Percentiles rank a stretch among this genome's conserved stretches.
These are phyloP conservation scores for Euborellia annulipes DNA, from an alignment of 1,140 invertebrate genomes.

Conservation along the genomic window DNA sequence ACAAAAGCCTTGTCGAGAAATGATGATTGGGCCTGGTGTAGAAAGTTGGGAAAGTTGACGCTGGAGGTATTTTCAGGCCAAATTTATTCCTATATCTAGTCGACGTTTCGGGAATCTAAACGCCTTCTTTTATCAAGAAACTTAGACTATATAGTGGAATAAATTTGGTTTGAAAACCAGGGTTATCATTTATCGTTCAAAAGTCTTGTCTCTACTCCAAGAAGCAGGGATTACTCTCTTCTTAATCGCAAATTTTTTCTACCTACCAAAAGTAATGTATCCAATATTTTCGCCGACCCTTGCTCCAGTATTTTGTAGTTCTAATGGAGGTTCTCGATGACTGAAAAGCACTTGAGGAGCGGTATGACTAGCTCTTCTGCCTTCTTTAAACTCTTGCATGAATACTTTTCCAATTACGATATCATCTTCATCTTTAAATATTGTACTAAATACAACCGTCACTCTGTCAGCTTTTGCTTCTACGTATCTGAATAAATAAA, in stretches of 20 bases:
- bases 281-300: constrained; percentile 93
- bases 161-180: no score
- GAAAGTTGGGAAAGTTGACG: no score
- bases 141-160: no score
- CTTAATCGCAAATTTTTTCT: constrained; percentile 1
- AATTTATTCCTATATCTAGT: no score
- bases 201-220: no score
- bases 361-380: constrained; percentile 88
- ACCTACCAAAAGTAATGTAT: constrained; percentile 94
- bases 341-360: constrained; percentile 84
- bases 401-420: constrained; percentile 98
- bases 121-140: no score
- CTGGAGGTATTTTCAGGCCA: no score
- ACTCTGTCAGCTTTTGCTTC: constrained; percentile 96
- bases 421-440: constrained; percentile 97
- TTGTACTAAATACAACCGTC: constrained; percentile 97
- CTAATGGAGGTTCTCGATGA: constrained; percentile 89
- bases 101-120: no score
- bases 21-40: no score
- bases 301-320: constrained; percentile 86
- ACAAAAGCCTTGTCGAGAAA: no score
- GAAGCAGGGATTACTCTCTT: no score
- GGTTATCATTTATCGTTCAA: no score
- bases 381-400: constrained; percentile 97
- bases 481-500: constrained; percentile 95